Conservation (phyloP, 2,113 vertebrate genomes). For the Hippolais icterina region DNA sequence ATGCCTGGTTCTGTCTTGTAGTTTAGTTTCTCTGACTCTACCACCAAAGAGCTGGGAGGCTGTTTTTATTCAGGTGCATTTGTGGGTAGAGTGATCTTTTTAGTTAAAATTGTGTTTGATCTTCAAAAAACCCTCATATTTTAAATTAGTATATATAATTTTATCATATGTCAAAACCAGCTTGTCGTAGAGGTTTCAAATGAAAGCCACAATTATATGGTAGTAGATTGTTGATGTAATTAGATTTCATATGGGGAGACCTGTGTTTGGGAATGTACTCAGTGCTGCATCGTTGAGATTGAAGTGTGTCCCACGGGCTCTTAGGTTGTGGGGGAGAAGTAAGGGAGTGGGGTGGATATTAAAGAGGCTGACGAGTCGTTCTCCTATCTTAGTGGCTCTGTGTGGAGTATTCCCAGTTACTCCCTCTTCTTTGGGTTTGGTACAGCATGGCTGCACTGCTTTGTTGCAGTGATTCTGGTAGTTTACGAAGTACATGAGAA, state of each 20-base stretch:
- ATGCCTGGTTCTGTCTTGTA: neutral
- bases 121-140: neutral
- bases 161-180: neutral
- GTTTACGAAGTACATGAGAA: neutral
- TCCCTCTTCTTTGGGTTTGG: neutral
- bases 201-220: neutral
- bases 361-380: neutral
- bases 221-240: neutral
- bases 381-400: neutral
- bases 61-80: neutral
- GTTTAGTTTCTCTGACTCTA: neutral
- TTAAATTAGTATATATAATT: neutral
- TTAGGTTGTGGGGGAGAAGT: neutral
- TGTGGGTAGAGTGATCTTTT: neutral
- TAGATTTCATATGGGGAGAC: neutral
- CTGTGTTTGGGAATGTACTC: neutral
- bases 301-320: neutral
- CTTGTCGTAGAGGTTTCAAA: neutral
- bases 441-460: neutral
- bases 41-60: neutral
- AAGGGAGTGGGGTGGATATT: neutral
- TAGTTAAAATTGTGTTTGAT: neutral
- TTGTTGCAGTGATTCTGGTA: neutral
- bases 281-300: neutral
- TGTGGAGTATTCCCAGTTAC: neutral